Evolutionary conservation across 2,113 vertebrate genomes (phyloP).

Genomic region (Myiozetetes cayanensis): DNA sequence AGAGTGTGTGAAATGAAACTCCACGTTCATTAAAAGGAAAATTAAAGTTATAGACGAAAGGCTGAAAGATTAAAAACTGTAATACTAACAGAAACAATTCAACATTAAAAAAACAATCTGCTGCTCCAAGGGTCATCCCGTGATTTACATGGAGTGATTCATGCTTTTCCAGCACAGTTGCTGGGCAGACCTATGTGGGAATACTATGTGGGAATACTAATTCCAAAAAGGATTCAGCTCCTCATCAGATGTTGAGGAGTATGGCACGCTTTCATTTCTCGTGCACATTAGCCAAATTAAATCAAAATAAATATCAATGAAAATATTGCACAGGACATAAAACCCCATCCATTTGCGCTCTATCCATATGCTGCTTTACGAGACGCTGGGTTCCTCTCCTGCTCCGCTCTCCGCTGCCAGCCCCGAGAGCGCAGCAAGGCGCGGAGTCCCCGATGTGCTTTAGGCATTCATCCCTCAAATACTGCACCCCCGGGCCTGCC

Average conservation of each 20-base stretch:
- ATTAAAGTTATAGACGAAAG: background rate
- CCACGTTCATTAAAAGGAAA: background rate
- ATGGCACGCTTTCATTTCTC: slow-evolving; percentile 7
- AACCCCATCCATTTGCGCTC: slow-evolving; percentile 37
- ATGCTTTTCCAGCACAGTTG: slow-evolving; percentile 39
- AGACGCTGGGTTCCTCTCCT: slow-evolving; percentile 8
- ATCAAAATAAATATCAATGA: slow-evolving; percentile 66
- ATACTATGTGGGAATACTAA: slow-evolving; percentile 48
- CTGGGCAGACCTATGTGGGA: slow-evolving; percentile 8
- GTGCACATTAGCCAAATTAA: slow-evolving; percentile 64
- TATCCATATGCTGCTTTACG: slow-evolving; percentile 55
- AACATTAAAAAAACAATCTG: background rate
- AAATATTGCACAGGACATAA: slow-evolving; percentile 64
- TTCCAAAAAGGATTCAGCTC: slow-evolving; percentile 32
- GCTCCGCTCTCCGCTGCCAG: slow-evolving; percentile 25
- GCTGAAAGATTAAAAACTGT: background rate
- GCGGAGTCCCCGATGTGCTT: slow-evolving; percentile 12
- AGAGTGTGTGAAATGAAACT: background rate
- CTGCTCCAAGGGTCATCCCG: background rate
- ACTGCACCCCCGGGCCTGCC: slow-evolving; percentile 24
- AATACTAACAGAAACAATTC: background rate
- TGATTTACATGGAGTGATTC: slow-evolving; percentile 23
- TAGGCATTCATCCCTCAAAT: slow-evolving; percentile 19
- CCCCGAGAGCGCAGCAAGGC: background rate
- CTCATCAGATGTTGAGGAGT: slow-evolving; percentile 42